Evolutionary conservation across 2,888 invertebrate species (phyloP), one percentile per base, ranked within the genome.

Genomic region (Euzophera pinguis): DNA sequence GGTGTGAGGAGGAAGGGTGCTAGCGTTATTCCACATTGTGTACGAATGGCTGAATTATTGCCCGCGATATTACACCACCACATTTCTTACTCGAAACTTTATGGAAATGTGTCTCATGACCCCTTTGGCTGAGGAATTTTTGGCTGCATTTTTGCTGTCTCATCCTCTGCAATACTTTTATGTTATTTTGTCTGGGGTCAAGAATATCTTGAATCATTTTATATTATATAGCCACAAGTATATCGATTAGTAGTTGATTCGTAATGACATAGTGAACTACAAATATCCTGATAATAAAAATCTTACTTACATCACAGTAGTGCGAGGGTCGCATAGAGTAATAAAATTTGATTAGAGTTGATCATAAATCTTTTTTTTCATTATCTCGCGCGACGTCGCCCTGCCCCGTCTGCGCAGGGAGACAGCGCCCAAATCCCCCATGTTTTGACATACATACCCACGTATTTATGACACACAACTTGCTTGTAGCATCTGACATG

Each of bases 341-440:
- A 84, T 89, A 89, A 87, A 88, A 86, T 86, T 88, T 84, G 85
- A 90, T 90, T 90, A 86, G 78, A 83, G 69, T 80, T 78, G 78
- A 82, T 83, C 90, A 86, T 90, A 87, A 89, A 90, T 90, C 90
- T 89, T 81, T 84, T 69, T 88, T 90, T 85, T 87, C 86, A 87
- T 88, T 87, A 87, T 84, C 82, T 82, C 73, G 69, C 64, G 61
- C 69, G 73, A 73, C 80, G 78, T 75, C 75, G 73, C 64, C 22
- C 60, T 60, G 71, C 65, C 65, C 53, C 70, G 71, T 71, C 71
- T 72, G 68, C 65, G 70, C 56, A 63, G 70, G 76, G 78, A 71
- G 78, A 72, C 72, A 71, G 75, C 73, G 66, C 74, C 78, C 79
- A 75, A 78, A 86, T 85, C 83, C 89, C 86, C 85, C 69, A 84